Base-by-base conservation (phyloP, 2,797 vertebrate species). In the Acropternis orthonyx region DNA sequence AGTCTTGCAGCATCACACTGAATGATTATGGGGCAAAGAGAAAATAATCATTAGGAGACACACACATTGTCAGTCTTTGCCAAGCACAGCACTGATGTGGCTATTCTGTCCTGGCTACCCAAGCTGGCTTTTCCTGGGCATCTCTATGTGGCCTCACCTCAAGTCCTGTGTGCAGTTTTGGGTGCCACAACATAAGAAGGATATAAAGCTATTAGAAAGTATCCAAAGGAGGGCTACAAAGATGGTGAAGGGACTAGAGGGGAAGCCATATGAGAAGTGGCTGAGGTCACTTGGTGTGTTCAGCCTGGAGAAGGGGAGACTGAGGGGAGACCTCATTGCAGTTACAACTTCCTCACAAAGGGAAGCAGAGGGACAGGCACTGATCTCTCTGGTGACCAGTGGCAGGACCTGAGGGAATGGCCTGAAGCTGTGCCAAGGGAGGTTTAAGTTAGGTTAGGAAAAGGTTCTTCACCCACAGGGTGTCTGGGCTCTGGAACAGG, bases 281-380 rank as follows among this genome's bases (percentile, higher is more conserved):
- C 52, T 61, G 52, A 72, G 39, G 30, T 24, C 13, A 23, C 26
- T 48, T 21, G 26, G 34, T 0, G 1, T 72, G 22, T 36, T 66
- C 34, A 78, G 30, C 52, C 26, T n/a, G 52, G 28, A 71, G 48
- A 18, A 52, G 12, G 6, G 9, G 30, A 78, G 21, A 59, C 18
- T 43, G 23, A 69, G 28, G n/a, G 6, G 7, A 62, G 13, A 69
- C 20, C 17, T 3, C n/a, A 19, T 1, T 19, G 28, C 43, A 51
- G 28, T 30, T n/a, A 4, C 14, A 76, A 13, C 56, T 16, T 43
- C 43, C 14, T 34, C 0, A 0, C 22, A 17, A 58, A 14, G 11
- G 24, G 1, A 58, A 44, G 44, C 13, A 14, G 10, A 63, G 23
- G 10, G 16, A 3, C 23, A 83, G 43, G 0, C 32, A 56, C 20